Conservation (phyloP, 2,797 vertebrate species). For the Chloroceryle amazona region DNA sequence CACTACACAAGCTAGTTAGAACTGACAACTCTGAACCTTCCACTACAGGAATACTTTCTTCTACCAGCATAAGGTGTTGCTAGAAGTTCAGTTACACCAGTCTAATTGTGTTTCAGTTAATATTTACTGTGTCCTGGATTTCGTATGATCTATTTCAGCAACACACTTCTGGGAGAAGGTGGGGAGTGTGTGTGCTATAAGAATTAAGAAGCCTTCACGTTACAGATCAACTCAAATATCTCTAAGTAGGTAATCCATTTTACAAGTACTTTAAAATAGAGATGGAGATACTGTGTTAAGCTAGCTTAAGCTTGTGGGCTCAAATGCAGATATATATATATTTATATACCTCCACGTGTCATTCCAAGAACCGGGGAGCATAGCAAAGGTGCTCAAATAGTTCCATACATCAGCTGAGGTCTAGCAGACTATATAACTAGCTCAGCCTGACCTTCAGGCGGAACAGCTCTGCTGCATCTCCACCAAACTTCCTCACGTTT, state of each 20-base stretch:
- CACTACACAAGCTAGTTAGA: neutral
- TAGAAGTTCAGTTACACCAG: neutral
- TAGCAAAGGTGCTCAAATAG: neutral
- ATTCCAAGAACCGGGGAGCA: neutral
- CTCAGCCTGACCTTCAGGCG: neutral
- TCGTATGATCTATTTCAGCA: neutral
- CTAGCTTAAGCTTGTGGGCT: neutral
- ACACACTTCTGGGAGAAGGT: neutral
- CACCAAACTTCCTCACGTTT: neutral
- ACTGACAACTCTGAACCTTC: neutral
- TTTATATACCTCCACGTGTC: rapidly evolving
- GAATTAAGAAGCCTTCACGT: neutral
- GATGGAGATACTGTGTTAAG: neutral
- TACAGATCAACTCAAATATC: neutral
- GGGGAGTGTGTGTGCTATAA: rapidly evolving
- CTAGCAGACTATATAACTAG: neutral
- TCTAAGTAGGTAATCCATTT: neutral
- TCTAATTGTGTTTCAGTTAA: neutral
- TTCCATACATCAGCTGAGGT: neutral
- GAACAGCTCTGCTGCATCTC: neutral
- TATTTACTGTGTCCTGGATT: neutral
- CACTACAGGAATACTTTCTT: neutral
- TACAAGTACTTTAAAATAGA: neutral
- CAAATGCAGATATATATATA: neutral
- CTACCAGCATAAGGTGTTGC: neutral